Percentiles rank a stretch among this genome's conserved stretches.
These are phyloP conservation scores for Chromoteleia sp. DNA, from an alignment of 2,888 invertebrate species.

Conservation along the genomic window DNA sequence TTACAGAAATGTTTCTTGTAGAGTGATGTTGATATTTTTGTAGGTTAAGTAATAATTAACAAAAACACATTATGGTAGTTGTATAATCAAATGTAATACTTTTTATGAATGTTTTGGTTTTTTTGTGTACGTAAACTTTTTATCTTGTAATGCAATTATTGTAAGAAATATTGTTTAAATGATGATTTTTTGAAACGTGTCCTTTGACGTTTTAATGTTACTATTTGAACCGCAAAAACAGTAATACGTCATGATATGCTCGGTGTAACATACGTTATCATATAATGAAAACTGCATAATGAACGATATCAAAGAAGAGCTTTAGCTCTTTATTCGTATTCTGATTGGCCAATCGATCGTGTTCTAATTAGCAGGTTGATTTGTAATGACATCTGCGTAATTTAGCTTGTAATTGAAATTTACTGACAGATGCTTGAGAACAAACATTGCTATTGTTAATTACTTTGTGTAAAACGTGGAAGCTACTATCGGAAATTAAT, in stretches of 20 bases:
- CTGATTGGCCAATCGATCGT: constrained; percentile 33
- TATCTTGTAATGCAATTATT: no score
- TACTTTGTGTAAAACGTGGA: neutral
- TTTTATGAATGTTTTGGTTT: no score
- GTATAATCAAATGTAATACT: no score
- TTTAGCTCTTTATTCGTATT: constrained; percentile 6
- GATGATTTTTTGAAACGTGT: no score
- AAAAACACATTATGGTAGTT: no score
- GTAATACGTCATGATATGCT: neutral
- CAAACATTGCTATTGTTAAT: neutral
- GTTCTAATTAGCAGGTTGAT: constrained; percentile 18
- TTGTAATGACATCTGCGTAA: constrained; percentile 17
- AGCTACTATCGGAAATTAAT: neutral
- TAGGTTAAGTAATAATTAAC: no score
- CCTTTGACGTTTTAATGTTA: neutral
- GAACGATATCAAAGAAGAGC: constrained; percentile 12
- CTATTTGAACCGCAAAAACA: neutral
- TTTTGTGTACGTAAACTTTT: no score
- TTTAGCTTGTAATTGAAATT: constrained; percentile 32
- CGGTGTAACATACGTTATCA: neutral
- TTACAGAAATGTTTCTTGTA: no score
- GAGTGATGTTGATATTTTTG: no score
- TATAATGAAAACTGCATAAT: neutral
- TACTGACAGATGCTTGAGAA: neutral
- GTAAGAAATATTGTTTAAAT: no score